Conservation (phyloP, 2,113 vertebrate genomes). For the Osmerus mordax region DNA sequence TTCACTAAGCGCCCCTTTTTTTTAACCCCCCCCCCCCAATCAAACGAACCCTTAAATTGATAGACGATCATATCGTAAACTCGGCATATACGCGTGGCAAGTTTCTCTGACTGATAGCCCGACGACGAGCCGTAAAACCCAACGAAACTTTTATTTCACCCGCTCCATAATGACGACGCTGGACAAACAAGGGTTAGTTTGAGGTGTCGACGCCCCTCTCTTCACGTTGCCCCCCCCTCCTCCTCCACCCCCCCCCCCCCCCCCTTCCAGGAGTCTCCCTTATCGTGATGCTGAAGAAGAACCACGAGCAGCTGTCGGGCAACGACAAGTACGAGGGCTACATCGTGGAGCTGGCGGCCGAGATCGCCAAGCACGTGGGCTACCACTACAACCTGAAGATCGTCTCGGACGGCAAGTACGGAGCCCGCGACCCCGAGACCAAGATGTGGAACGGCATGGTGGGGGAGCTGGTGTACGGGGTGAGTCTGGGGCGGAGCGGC, state of each 20-base stretch:
- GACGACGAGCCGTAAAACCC: too few species aligned
- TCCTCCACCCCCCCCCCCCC: not conserved
- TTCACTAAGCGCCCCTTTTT: too few species aligned
- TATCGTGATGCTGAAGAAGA: conserved; percentile 99
- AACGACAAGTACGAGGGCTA: conserved; percentile 97
- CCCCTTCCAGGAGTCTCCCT: too few species aligned
- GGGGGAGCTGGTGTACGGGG: conserved; percentile 94
- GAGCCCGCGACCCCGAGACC: conserved; percentile 88
- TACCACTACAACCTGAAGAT: conserved; percentile 94
- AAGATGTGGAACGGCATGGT: conserved; percentile 99
- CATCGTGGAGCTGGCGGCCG: conserved; percentile 92
- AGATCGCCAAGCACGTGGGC: conserved; percentile 96
- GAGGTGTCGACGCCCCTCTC: not conserved
- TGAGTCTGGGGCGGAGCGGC: conserved; percentile 48
- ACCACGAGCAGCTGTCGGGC: conserved; percentile 86
- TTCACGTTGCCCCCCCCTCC: too few species aligned
- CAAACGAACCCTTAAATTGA: too few species aligned
- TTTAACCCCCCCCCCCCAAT: too few species aligned
- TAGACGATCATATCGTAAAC: too few species aligned
- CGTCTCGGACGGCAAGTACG: conserved; percentile 93
- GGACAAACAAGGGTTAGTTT: not conserved
- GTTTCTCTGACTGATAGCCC: too few species aligned
- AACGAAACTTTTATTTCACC: too few species aligned
- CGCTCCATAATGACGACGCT: not conserved
- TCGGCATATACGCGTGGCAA: too few species aligned